These are phyloP conservation scores for Cephalopachus bancanus DNA, from an alignment of 2,797 vertebrate genomes.

Conservation along the genomic window DNA sequence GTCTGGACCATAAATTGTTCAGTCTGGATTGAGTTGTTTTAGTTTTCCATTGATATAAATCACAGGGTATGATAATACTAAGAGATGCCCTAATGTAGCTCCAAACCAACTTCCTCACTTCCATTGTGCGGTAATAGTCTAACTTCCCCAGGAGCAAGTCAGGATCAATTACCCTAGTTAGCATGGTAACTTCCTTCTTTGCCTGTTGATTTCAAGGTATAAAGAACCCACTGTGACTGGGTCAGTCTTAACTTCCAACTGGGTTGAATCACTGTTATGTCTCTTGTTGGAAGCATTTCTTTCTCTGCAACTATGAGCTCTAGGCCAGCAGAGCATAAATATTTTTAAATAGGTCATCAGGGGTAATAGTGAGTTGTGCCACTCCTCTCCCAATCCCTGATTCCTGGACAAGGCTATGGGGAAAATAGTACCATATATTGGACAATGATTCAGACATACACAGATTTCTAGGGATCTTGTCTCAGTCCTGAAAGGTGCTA, in stretches of 20 bases:
- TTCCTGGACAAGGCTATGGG: not conserved
- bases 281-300: not conserved
- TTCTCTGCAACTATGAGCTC: not conserved
- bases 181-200: not conserved
- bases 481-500: not conserved
- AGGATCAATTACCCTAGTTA: not conserved
- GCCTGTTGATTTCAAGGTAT: not conserved
- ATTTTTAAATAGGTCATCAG: too few relatives aligned
- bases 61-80: not conserved
- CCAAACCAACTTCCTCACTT: not conserved
- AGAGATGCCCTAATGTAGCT: not conserved
- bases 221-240: not conserved
- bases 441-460: not conserved
- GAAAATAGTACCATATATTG: not conserved
- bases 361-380: not conserved
- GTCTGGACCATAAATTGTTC: not conserved
- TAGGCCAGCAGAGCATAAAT: not conserved
- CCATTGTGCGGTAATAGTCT: not conserved
- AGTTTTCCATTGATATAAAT: not conserved
- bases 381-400: not conserved
- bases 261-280: not conserved
- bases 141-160: not conserved
- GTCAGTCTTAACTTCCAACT: not conserved
- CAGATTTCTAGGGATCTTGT: not conserved
- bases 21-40: not conserved